These are phyloP conservation scores for Habropoda laboriosa DNA, from an alignment of 1,140 invertebrate genomes.

Conservation along the genomic window DNA sequence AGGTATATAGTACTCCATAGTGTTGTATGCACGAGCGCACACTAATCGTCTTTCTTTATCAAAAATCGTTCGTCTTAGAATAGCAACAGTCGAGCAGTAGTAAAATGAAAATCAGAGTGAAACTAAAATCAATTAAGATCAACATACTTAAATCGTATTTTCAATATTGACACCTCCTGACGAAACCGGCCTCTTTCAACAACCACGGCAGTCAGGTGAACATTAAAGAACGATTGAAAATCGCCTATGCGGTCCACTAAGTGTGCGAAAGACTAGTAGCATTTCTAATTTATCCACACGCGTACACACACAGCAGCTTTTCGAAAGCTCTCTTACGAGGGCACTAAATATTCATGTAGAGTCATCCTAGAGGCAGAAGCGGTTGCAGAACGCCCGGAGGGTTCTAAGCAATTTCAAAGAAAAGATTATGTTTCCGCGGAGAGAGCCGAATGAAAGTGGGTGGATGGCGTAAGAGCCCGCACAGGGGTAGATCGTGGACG, in stretches of 20 bases:
- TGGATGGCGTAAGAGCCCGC: background rate
- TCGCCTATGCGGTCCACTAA: no score
- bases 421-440: slow-evolving; percentile 65
- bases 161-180: background rate
- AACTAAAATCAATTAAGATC: no score
- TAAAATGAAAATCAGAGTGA: no score
- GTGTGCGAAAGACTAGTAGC: background rate
- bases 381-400: slow-evolving; percentile 33
- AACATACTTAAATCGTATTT: no score
- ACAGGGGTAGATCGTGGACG: background rate
- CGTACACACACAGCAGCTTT: background rate
- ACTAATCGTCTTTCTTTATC: no score
- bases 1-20: no score
- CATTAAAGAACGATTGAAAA: background rate
- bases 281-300: slow-evolving; percentile 39
- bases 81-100: no score
- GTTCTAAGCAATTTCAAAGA: slow-evolving; percentile 63
- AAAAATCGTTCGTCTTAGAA: no score
- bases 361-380: slow-evolving; percentile 17
- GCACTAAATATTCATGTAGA: slow-evolving; percentile 63
- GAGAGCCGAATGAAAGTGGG: slow-evolving; percentile 47
- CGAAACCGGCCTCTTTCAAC: background rate
- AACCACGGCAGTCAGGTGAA: background rate
- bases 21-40: no score
- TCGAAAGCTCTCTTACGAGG: slow-evolving; percentile 22